phyloP scores from a whole-genome alignment of 2,113 vertebrate species.

The Saguinus imperator region DNA sequence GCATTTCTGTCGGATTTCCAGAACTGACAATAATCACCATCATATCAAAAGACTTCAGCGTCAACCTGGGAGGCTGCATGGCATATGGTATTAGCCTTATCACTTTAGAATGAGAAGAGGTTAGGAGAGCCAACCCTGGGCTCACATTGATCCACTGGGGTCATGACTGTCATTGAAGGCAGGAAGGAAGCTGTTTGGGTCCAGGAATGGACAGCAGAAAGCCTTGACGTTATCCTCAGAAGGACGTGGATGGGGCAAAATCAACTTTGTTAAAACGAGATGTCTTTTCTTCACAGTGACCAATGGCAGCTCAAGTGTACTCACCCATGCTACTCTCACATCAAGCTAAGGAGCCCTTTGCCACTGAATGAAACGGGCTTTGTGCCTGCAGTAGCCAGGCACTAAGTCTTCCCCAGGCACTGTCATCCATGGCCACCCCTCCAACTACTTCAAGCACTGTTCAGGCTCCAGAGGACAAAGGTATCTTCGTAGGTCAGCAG shows the following conservation, averaged over 20 bases:
- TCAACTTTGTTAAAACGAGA: neutral
- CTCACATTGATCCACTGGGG: neutral
- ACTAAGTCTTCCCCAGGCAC: rapidly evolving
- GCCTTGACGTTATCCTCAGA: neutral
- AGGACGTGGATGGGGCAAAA: neutral
- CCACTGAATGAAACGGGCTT: neutral
- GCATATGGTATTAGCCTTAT: rapidly evolving
- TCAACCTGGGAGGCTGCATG: neutral
- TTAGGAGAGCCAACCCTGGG: neutral
- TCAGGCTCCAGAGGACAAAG: too few relatives aligned
- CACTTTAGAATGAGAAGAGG: neutral
- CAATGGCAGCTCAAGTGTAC: neutral
- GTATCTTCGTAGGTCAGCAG: neutral
- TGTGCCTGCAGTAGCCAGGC: neutral
- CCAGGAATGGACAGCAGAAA: neutral
- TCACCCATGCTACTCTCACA: neutral
- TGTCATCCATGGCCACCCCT: rapidly evolving
- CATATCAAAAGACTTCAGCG: neutral
- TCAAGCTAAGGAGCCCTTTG: neutral
- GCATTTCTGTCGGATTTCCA: neutral
- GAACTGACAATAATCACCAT: neutral
- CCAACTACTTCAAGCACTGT: neutral
- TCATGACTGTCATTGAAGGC: neutral
- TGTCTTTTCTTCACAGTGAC: neutral
- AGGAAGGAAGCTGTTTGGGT: neutral